These are phyloP conservation scores for Entomyzon cyanotis DNA, from an alignment of 2,113 vertebrate genomes.

Conservation along the genomic window DNA sequence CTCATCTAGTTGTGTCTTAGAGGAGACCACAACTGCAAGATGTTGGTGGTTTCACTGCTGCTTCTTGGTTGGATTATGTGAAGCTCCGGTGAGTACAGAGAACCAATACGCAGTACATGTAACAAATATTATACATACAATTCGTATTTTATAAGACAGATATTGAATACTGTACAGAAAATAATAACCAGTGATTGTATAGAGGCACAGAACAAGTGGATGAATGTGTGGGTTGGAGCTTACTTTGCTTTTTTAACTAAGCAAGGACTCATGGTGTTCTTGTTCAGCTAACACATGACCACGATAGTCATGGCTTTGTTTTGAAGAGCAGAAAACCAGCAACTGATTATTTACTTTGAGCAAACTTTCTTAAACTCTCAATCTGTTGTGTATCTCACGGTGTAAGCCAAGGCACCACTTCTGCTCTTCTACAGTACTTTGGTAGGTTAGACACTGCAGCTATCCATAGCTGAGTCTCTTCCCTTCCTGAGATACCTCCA, in stretches of 20 bases:
- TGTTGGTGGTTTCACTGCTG: not conserved
- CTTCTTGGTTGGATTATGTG: not conserved
- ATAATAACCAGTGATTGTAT: not conserved
- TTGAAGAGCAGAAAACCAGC: not conserved
- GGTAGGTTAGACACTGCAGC: too few species aligned
- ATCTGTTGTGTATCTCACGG: not conserved
- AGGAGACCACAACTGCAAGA: not conserved
- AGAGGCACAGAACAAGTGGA: not conserved
- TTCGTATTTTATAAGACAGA: not conserved
- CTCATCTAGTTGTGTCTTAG: not conserved
- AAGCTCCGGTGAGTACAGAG: not conserved
- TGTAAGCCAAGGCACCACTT: not conserved
- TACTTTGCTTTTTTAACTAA: not conserved
- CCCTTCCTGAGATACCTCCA: not conserved
- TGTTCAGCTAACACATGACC: not conserved
- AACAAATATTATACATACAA: not conserved
- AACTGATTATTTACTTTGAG: not conserved
- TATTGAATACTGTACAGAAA: not conserved
- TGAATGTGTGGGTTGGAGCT: not conserved
- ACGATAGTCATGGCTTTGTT: rapidly evolving
- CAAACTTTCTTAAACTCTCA: not conserved
- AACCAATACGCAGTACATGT: not conserved
- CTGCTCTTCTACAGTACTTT: not conserved
- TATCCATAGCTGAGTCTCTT: not conserved
- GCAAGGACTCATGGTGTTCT: not conserved